Evolutionary conservation across 2,797 vertebrate species (phyloP), one percentile per base, ranked within the genome.

Genomic region (Echiichthys vipera): DNA sequence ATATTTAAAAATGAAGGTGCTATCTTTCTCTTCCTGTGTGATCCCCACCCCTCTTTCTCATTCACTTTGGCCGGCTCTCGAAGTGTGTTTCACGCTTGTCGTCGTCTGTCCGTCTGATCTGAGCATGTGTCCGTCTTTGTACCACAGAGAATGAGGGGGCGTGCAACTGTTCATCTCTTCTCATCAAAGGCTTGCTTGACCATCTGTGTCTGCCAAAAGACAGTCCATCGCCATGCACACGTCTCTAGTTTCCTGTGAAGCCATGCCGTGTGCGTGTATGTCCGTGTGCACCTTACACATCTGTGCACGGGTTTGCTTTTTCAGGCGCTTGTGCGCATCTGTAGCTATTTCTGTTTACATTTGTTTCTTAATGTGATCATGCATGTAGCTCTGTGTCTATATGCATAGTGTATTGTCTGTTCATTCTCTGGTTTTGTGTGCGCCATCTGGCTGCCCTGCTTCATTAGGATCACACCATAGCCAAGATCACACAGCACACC

Each of bases 361-460:
- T 42, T 51, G 22, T 46, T 46, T 76, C 17, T 57, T 51, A 55
- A 62, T 65, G 30, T 51, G 6, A 59, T 30, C 40, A 39, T 22
- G 34, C 22, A 7, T 65, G 39, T 45, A 46, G 58, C n/a, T 39
- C 9, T 29, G n/a, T 34, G 27, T 74, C 62, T 56, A 42, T 18
- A 64, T 12, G 5, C 49, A 30, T 51, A 17, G 22, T 42, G 12
- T 18, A 40, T 53, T 74, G 56, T 74, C n/a, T 50, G 62, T 56
- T 79, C 56, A 3, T 61, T 74, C 67, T 64, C 37, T 8, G 80
- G 67, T 36, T 72, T 67, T 76, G 68, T 55, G 51, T 39, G 66
- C 64, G 65, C 85, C 90, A 90, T 89, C 89, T 91, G 89, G 79
- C 81, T 66, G 74, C 65, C 58, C 40, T 22, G 64, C 76, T 69